Evolutionary conservation across 2,797 vertebrate species (phyloP).

Genomic region (Ctenochaetus hawaiiensis): DNA sequence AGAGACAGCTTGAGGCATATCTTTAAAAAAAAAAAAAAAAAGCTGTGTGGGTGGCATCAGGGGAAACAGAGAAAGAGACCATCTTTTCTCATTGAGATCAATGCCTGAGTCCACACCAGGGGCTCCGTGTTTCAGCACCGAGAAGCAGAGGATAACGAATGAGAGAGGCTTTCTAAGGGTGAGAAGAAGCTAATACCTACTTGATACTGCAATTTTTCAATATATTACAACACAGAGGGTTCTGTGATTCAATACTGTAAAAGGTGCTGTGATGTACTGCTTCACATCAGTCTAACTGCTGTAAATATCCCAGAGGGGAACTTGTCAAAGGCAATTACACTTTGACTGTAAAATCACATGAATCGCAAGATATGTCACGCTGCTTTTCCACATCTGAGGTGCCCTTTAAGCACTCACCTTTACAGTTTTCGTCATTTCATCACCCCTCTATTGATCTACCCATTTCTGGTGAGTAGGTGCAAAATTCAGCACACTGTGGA

Average conservation of each 20-base stretch:
- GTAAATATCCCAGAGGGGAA: conserved; percentile 47
- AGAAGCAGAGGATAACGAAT: conserved; percentile 9
- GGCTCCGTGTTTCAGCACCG: conserved; percentile 35
- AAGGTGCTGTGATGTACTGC: conserved; percentile 27
- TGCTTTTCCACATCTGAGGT: conserved; percentile 31
- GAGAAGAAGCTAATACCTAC: conserved; percentile 11
- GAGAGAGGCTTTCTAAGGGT: conserved; percentile 6
- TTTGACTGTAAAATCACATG: conserved; percentile 31
- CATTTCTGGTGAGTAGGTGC: background rate
- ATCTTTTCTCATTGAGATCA: conserved; percentile 55
- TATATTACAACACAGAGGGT: conserved; percentile 21
- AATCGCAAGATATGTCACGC: conserved; percentile 32
- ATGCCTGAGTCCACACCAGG: conserved; percentile 50
- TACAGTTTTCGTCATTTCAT: conserved; percentile 18
- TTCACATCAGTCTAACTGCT: conserved; percentile 51
- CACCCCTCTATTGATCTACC: background rate
- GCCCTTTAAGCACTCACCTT: conserved; percentile 30
- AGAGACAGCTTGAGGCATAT: conserved; percentile 30
- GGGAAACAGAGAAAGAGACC: conserved; percentile 22
- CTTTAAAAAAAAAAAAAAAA: background rate
- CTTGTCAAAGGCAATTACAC: conserved; percentile 58
- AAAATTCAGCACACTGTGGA: conserved; percentile 11
- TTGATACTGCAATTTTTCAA: conserved; percentile 29
- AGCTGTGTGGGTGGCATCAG: conserved; percentile 33
- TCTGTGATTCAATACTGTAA: conserved; percentile 30